Conservation (phyloP, 2,113 vertebrate species). For the Rhizomys pruinosus region DNA sequence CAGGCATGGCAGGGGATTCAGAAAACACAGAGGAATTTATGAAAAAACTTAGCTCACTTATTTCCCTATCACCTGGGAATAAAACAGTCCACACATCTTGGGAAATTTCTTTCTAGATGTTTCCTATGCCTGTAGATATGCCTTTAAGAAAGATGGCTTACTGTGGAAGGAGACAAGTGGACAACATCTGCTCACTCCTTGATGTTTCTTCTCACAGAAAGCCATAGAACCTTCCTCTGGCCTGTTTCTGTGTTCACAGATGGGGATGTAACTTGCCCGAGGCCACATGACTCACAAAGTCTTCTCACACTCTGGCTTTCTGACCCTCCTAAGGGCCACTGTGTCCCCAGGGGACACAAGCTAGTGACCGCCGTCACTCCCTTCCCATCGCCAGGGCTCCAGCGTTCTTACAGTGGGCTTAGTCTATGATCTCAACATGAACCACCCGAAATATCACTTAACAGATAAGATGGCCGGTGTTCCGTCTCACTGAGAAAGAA, state of each 20-base stretch:
- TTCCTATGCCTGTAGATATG: neutral
- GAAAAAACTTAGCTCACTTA: neutral
- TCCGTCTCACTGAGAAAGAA: neutral
- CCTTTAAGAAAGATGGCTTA: rapidly evolving
- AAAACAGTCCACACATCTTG: neutral
- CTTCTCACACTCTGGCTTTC: neutral
- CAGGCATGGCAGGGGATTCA: neutral
- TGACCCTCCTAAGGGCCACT: no score
- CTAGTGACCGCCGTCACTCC: neutral
- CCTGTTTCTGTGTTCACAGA: neutral
- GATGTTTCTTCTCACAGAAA: neutral
- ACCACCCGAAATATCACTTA: neutral
- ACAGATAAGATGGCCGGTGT: neutral
- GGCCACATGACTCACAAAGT: rapidly evolving
- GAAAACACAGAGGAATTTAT: neutral
- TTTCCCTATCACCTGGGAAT: neutral
- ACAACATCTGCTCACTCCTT: rapidly evolving
- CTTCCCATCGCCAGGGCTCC: neutral
- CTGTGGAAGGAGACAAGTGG: no score
- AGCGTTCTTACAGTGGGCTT: neutral
- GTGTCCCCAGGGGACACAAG: neutral
- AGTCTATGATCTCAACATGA: neutral
- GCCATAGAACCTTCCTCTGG: neutral
- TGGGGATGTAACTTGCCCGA: neutral
- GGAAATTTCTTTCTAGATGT: neutral